Evolutionary conservation across 2,113 vertebrate genomes (phyloP).

Genomic region (Heloderma charlesbogerti): DNA sequence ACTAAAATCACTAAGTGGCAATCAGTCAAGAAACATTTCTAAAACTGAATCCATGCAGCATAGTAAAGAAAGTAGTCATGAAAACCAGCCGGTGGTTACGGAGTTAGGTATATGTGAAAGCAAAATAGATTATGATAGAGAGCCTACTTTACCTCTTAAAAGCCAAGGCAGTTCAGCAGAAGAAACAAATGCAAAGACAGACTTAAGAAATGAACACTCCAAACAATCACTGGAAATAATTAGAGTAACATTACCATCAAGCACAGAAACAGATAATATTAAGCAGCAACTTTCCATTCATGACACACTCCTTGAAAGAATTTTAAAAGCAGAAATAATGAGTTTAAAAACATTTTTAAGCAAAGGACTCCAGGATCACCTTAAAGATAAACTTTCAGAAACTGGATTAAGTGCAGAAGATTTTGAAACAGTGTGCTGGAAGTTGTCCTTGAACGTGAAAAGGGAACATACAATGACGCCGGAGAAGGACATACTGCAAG

Average conservation of each 20-base stretch:
- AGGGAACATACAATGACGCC: not conserved
- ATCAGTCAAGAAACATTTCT: not conserved
- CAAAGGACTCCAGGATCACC: conserved; percentile 25
- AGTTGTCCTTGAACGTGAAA: conserved; percentile 10
- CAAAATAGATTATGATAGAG: conserved; percentile 34
- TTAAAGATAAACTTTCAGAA: conserved; percentile 52
- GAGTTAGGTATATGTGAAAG: conserved; percentile 10
- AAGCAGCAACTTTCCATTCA: conserved; percentile 23
- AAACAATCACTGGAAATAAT: conserved; percentile 28
- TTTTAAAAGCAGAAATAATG: conserved; percentile 46
- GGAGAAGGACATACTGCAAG: conserved; percentile 3
- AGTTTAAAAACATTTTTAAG: conserved; percentile 39
- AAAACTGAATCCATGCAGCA: not conserved
- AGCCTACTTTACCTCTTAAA: conserved; percentile 36
- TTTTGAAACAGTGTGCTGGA: conserved; percentile 37
- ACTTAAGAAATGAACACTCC: conserved; percentile 37
- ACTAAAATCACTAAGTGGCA: conserved; percentile 20
- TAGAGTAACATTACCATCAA: conserved; percentile 4
- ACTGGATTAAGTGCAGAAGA: conserved; percentile 45
- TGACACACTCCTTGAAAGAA: conserved; percentile 37
- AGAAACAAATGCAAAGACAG: conserved; percentile 27
- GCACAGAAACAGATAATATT: not conserved
- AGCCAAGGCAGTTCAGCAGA: conserved; percentile 23
- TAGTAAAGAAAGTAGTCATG: conserved; percentile 7
- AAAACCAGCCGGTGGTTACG: not conserved